Evolutionary conservation across 2,888 invertebrate species (phyloP).

Genomic region (Sesamia inferens): DNA sequence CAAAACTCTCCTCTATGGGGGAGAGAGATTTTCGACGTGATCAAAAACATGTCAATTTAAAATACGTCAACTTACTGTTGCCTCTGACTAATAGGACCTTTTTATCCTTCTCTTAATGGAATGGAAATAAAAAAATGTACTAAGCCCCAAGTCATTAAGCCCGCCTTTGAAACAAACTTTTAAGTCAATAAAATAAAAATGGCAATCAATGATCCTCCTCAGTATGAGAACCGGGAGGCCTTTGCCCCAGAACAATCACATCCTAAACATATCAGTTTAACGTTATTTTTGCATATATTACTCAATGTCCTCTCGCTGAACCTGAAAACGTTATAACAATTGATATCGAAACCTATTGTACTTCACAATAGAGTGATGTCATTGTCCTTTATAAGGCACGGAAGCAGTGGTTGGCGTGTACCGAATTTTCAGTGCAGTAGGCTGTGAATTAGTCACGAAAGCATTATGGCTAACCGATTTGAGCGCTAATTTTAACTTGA

Average conservation of each 20-base stretch:
- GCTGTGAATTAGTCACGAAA: neutral
- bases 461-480: neutral
- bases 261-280: neutral
- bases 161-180: too few relatives aligned
- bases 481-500: too few relatives aligned
- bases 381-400: conserved; percentile 1
- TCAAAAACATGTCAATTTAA: too few relatives aligned
- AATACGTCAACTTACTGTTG: too few relatives aligned
- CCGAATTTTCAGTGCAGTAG: neutral
- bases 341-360: conserved; percentile 5
- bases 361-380: neutral
- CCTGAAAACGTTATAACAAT: conserved; percentile 11
- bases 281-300: conserved; percentile 11
- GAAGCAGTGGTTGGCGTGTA: neutral
- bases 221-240: neutral
- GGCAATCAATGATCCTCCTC: neutral
- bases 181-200: too few relatives aligned
- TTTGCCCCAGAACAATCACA: neutral
- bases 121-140: too few relatives aligned
- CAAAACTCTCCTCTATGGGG: too few relatives aligned
- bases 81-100: too few relatives aligned
- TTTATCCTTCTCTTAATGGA: too few relatives aligned
- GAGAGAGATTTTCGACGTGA: too few relatives aligned
- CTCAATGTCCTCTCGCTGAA: conserved; percentile 14
- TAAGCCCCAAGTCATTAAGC: too few relatives aligned